Evolutionary conservation across 2,113 vertebrate species (phyloP).

Genomic region (Benitochromis conjunctus): DNA sequence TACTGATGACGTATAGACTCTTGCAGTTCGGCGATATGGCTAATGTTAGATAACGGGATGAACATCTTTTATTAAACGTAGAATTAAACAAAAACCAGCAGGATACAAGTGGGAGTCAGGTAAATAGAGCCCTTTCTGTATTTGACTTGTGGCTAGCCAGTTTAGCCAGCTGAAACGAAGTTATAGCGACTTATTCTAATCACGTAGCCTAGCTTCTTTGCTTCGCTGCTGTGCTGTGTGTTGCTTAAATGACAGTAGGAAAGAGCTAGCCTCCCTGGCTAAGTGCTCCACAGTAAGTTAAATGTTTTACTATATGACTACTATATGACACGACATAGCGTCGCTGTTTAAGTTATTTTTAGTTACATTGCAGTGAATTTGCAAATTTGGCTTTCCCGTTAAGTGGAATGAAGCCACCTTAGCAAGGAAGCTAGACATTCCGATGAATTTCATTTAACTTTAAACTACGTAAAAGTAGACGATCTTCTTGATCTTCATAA

Average conservation of each 20-base stretch:
- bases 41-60: constrained; percentile 24
- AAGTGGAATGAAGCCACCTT: background rate
- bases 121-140: background rate
- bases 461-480: background rate
- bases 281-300: background rate
- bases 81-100: background rate
- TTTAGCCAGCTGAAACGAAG: background rate
- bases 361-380: background rate
- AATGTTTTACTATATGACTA: background rate
- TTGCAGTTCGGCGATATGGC: constrained; percentile 19
- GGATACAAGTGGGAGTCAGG: constrained; percentile 1
- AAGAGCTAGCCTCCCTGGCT: background rate
- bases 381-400: background rate
- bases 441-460: background rate
- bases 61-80: background rate
- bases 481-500: background rate
- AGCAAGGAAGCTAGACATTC: background rate
- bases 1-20: constrained; percentile 60
- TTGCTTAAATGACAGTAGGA: constrained; percentile 6
- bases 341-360: background rate
- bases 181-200: background rate
- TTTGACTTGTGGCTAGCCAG: background rate
- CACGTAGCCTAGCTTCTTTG: constrained; percentile 53
- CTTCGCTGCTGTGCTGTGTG: background rate
- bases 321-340: background rate